A percentile compares a stretch with the other conserved stretches of the same genome.
Evolutionary conservation across 2,888 invertebrate species (phyloP).

Genomic region (Laothoe populi): DNA sequence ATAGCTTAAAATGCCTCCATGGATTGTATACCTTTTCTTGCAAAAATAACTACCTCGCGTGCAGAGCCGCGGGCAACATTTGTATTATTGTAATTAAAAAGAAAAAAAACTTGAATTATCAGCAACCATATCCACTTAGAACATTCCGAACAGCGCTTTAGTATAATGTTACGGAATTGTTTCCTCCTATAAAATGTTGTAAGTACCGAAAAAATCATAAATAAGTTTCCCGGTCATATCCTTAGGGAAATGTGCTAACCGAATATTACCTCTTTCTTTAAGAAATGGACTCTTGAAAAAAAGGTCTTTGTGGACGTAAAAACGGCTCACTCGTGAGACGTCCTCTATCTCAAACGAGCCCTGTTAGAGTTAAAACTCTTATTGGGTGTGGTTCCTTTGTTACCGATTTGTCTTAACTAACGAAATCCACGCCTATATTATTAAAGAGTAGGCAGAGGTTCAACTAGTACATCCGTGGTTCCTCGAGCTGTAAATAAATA

Average conservation of each 20-base stretch:
- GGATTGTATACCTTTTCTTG: too few species aligned
- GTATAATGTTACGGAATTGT: not conserved
- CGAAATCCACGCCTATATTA: too few species aligned
- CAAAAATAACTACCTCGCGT: too few species aligned
- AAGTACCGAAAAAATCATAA: constrained; percentile 48
- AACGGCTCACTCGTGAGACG: constrained; percentile 55
- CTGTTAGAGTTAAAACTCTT: constrained; percentile 51
- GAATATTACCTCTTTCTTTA: constrained; percentile 57
- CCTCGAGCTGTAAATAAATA: too few species aligned
- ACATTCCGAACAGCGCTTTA: not conserved
- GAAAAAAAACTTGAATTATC: too few species aligned
- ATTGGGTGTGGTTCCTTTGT: not conserved
- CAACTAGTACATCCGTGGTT: too few species aligned
- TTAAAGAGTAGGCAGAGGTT: too few species aligned
- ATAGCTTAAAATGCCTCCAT: too few species aligned
- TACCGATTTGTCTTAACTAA: too few species aligned
- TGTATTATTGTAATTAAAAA: too few species aligned
- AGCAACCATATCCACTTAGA: not conserved
- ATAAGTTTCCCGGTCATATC: constrained; percentile 55
- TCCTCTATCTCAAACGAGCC: constrained; percentile 55
- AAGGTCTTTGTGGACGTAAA: constrained; percentile 61
- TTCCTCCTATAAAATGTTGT: constrained; percentile 25
- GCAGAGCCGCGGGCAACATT: too few species aligned
- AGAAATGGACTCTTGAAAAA: constrained; percentile 58
- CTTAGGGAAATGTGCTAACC: constrained; percentile 62